phyloP scores from a whole-genome alignment of 2,888 invertebrate species.

The Folsomia manolachei region DNA sequence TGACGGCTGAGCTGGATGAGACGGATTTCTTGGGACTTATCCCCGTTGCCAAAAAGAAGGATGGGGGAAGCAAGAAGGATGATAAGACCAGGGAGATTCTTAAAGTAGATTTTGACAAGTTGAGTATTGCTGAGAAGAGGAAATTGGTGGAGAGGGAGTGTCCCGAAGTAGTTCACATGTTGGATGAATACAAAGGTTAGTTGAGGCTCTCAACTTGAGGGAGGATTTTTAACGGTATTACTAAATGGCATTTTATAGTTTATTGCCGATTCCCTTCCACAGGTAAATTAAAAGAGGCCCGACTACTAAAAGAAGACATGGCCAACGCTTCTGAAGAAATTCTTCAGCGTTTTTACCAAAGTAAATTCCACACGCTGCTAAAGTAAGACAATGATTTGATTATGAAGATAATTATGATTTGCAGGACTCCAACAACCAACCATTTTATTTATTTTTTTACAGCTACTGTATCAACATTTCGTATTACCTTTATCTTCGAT shows the following conservation, averaged over 20 bases:
- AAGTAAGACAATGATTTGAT: constrained; percentile 57
- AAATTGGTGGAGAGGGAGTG: constrained; percentile 78
- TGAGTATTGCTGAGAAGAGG: constrained; percentile 72
- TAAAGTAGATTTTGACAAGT: constrained; percentile 71
- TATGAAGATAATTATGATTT: background rate
- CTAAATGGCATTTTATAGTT: constrained; percentile 1
- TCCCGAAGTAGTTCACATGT: constrained; percentile 76
- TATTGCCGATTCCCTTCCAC: constrained; percentile 45
- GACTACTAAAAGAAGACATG: constrained; percentile 67
- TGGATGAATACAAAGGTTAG: constrained; percentile 74
- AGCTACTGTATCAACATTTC: constrained; percentile 84
- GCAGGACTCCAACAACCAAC: background rate
- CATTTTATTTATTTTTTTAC: constrained; percentile 52
- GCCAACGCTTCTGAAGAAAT: constrained; percentile 61
- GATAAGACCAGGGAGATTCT: constrained; percentile 62
- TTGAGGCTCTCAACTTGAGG: too few species aligned
- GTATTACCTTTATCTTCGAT: constrained; percentile 80
- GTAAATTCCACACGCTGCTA: constrained; percentile 65
- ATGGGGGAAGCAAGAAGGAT: constrained; percentile 17
- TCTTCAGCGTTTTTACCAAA: constrained; percentile 68
- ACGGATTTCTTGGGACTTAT: constrained; percentile 63
- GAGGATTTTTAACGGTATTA: background rate
- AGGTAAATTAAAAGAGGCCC: constrained; percentile 62
- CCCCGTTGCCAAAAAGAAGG: constrained; percentile 26
- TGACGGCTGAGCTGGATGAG: constrained; percentile 74